phyloP scores from a whole-genome alignment of 2,797 vertebrate species.

The Xenopus petersii region DNA sequence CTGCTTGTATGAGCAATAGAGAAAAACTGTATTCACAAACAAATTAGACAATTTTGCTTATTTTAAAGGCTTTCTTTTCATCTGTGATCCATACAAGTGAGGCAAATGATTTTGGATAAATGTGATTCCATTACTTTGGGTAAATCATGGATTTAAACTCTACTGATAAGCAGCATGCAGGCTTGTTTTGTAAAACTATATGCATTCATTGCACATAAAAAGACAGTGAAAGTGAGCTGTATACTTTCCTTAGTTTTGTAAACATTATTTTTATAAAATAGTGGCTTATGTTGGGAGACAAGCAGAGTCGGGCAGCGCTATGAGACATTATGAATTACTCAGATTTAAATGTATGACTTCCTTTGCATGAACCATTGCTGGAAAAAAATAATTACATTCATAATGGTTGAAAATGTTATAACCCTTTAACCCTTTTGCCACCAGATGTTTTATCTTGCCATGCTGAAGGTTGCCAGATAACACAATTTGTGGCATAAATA shows the following conservation, averaged over 20 bases:
- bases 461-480: no score
- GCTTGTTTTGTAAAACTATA: background rate
- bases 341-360: no score
- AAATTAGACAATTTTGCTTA: slow-evolving; percentile 25
- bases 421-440: no score
- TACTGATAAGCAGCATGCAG: background rate
- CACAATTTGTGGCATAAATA: no score
- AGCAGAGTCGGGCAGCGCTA: no score
- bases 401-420: no score
- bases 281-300: background rate
- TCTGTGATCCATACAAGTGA: slow-evolving; percentile 13
- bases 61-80: slow-evolving; percentile 18
- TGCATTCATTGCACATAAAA: background rate
- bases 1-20: background rate
- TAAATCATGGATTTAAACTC: slow-evolving; percentile 10
- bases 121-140: slow-evolving; percentile 11
- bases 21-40: background rate
- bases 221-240: background rate
- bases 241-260: background rate
- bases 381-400: no score
- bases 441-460: no score
- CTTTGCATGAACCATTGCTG: no score
- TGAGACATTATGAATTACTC: no score
- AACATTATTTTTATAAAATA: background rate
- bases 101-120: slow-evolving; percentile 17